Evolutionary conservation across 2,113 vertebrate species (phyloP), one percentile per base, ranked within the genome.

Genomic region (Psephotus haematonotus): DNA sequence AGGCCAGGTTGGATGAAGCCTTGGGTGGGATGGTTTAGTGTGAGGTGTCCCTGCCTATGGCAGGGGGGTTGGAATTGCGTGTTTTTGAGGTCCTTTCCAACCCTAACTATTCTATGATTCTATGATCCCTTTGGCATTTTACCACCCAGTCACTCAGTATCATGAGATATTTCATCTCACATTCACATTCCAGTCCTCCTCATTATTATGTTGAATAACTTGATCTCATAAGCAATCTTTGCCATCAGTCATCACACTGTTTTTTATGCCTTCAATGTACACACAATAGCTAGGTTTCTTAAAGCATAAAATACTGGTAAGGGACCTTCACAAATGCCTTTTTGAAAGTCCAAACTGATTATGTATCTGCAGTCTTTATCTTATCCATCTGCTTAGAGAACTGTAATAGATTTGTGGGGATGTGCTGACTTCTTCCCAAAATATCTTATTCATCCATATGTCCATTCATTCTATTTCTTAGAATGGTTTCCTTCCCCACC

Each of bases 381-480:
- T 72, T 39, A 31, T 5, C 63, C 31, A 64, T 14, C 13, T 88
- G 43, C 64, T 75, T 53, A 90, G 20, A 82, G 31, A 85, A 53
- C 24, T 68, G 18, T 43, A 46, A 41, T 6, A 18, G 43, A 41
- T 82, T 59, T 67, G 27, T 49, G 18, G 13, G n/a, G n/a, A 39
- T 43, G 28, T 1, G 0, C 16, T 64, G 19, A 60, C 53, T 86
- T 71, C 17, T n/a, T 67, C 37, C 28, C 22, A 53, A 75, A 68
- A 49, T n/a, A 64, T 1, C 2, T 1, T 9, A 24, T 41, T 35
- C 6, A n/a, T 59, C 37, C 59, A 9, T 27, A 9, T 12, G 2
- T 17, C 14, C 6, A 3, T 39, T 82, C 35, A 46, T 39, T 82
- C 28, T 20, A 9, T 37, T 86, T 85, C 27, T 47, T 70, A 50